Evolutionary conservation across 2,888 invertebrate species (phyloP).

Genomic region (Polyommatus iphigenia): DNA sequence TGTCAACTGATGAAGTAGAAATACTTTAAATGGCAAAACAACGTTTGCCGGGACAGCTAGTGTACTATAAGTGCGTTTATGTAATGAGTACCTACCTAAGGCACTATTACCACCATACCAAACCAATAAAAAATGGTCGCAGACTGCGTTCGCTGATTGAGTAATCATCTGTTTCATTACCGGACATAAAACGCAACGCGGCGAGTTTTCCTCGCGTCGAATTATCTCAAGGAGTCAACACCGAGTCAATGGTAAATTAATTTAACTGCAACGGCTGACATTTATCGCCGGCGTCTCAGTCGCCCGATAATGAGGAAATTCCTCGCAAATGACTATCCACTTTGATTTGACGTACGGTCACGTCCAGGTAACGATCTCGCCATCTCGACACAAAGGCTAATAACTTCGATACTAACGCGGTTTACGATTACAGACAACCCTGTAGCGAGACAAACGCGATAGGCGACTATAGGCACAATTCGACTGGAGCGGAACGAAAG

Average conservation of each 20-base stretch:
- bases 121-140: neutral
- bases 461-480: conserved; percentile 40
- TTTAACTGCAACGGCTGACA: conserved; percentile 11
- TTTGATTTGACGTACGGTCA: conserved; percentile 10
- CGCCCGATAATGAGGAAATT: conserved; percentile 12
- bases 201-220: neutral
- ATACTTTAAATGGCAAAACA: too few relatives aligned
- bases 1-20: too few relatives aligned
- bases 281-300: conserved; percentile 12
- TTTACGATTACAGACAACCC: neutral
- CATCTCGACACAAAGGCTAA: neutral
- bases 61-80: neutral
- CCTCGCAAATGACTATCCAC: conserved; percentile 15
- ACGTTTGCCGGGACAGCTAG: too few relatives aligned
- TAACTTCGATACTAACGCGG: neutral
- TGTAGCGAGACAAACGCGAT: neutral
- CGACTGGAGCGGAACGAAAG: conserved; percentile 50
- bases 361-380: conserved; percentile 8
- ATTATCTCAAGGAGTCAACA: neutral
- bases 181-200: conserved; percentile 15
- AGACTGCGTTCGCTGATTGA: neutral
- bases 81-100: neutral
- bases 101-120: neutral
- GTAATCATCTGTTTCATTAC: conserved; percentile 2
- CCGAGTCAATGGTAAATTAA: conserved; percentile 12